Percentiles rank a stretch among this genome's conserved stretches.
These are phyloP conservation scores for Philopedon plagiatum DNA, from an alignment of 2,888 invertebrate species.

Conservation along the genomic window DNA sequence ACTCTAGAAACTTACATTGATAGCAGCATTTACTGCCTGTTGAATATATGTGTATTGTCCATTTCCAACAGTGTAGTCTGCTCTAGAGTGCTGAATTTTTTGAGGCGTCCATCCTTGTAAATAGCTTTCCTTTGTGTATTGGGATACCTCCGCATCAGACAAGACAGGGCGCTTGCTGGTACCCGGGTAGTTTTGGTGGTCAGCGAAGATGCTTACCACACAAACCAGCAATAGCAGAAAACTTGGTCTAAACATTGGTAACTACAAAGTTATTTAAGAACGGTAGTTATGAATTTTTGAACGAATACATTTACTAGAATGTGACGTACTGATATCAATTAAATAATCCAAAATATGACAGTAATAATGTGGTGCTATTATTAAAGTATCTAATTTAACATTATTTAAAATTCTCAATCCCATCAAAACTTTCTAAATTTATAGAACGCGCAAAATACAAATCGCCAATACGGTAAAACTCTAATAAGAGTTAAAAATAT, in stretches of 20 bases:
- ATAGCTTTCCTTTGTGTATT: conserved; percentile 7
- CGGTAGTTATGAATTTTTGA: conserved; percentile 35
- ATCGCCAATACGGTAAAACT: too few species aligned
- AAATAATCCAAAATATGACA: too few species aligned
- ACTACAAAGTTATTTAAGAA: conserved; percentile 25
- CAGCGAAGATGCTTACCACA: not conserved
- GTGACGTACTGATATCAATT: too few species aligned
- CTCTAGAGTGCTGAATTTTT: not conserved
- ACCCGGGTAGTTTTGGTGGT: conserved; percentile 28
- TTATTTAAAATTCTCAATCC: too few species aligned
- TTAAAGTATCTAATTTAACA: too few species aligned
- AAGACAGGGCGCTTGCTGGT: conserved; percentile 3
- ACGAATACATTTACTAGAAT: too few species aligned
- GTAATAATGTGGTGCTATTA: too few species aligned
- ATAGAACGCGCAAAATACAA: too few species aligned
- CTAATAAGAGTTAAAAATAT: too few species aligned
- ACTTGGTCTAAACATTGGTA: not conserved
- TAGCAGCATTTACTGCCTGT: conserved; percentile 27
- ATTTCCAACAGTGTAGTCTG: conserved; percentile 18
- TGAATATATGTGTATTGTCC: conserved; percentile 24
- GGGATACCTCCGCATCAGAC: conserved; percentile 16
- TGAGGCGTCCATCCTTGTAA: conserved; percentile 16
- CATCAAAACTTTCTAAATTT: too few species aligned
- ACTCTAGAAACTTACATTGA: not conserved
- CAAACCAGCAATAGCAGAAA: not conserved